A percentile compares a stretch with the other conserved stretches of the same genome.
phyloP scores from a whole-genome alignment of 1,140 invertebrate species.

The Adoxophyes honmai region DNA sequence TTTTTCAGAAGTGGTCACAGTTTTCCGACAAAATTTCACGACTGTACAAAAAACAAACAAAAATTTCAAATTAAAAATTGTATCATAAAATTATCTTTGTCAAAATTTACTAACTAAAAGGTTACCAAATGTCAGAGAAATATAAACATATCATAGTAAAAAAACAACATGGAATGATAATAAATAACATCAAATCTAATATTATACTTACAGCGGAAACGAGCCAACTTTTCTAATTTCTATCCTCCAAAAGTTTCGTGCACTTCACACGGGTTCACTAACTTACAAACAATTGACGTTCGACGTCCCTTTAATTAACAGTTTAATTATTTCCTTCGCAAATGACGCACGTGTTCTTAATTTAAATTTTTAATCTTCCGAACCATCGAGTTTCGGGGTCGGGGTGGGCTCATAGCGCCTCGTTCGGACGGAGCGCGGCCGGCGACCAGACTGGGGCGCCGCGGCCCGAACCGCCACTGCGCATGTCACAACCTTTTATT shows the following conservation, averaged over 20 bases:
- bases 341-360: constrained; percentile 19
- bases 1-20: too few relatives aligned
- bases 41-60: neutral
- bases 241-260: too few relatives aligned
- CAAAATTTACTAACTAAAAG: too few relatives aligned
- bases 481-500: constrained; percentile 63
- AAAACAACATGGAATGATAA: too few relatives aligned
- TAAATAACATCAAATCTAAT: too few relatives aligned
- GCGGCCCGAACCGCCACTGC: constrained; percentile 35
- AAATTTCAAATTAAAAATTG: too few relatives aligned
- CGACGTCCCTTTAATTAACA: neutral
- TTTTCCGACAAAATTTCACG: constrained; percentile 1
- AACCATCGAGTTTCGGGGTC: constrained; percentile 42
- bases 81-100: too few relatives aligned
- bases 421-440: constrained; percentile 48
- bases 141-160: too few relatives aligned
- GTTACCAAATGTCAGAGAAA: too few relatives aligned
- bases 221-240: too few relatives aligned
- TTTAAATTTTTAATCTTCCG: constrained; percentile 18
- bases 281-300: neutral
- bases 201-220: too few relatives aligned
- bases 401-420: constrained; percentile 38
- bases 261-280: neutral
- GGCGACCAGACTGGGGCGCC: constrained; percentile 57
- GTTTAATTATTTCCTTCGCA: constrained; percentile 7